A percentile compares a stretch with the other conserved stretches of the same genome.
Conservation (phyloP, 1,140 invertebrate species). For the Cataglyphis hispanica region DNA sequence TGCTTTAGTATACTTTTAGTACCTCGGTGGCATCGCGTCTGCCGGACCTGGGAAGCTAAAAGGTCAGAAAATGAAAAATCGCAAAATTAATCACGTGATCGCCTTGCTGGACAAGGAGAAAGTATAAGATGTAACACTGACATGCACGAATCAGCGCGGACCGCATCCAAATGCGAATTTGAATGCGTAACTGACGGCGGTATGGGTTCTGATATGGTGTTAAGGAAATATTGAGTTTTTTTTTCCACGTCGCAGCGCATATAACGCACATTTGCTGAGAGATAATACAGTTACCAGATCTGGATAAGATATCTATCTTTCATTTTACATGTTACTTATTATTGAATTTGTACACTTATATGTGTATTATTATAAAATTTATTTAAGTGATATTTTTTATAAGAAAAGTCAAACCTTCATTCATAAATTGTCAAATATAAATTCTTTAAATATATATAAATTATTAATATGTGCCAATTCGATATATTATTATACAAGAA, state of each 20-base stretch:
- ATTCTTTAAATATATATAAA: background rate
- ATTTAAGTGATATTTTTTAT: background rate
- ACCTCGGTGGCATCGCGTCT: conserved; percentile 86
- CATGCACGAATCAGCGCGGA: conserved; percentile 61
- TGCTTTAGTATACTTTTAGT: conserved; percentile 82
- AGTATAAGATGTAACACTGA: conserved; percentile 86
- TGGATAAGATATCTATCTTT: conserved; percentile 35
- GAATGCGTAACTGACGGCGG: background rate
- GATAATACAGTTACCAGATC: conserved; percentile 61
- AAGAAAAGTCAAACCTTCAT: background rate
- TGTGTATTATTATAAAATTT: background rate
- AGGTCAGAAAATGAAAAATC: conserved; percentile 86
- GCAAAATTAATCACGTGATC: conserved; percentile 83
- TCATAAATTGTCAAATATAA: background rate
- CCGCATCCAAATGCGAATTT: background rate
- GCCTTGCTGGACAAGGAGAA: conserved; percentile 75
- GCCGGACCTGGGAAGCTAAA: conserved; percentile 87
- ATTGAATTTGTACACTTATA: background rate
- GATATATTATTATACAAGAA: background rate
- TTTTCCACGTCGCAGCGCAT: conserved; percentile 64
- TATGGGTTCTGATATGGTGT: conserved; percentile 4
- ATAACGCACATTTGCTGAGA: conserved; percentile 66
- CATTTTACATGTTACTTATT: background rate
- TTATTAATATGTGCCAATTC: background rate
- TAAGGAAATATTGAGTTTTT: background rate